Evolutionary conservation across 2,113 vertebrate genomes (phyloP), one percentile per base, ranked within the genome.

Genomic region (Ellobius talpinus): DNA sequence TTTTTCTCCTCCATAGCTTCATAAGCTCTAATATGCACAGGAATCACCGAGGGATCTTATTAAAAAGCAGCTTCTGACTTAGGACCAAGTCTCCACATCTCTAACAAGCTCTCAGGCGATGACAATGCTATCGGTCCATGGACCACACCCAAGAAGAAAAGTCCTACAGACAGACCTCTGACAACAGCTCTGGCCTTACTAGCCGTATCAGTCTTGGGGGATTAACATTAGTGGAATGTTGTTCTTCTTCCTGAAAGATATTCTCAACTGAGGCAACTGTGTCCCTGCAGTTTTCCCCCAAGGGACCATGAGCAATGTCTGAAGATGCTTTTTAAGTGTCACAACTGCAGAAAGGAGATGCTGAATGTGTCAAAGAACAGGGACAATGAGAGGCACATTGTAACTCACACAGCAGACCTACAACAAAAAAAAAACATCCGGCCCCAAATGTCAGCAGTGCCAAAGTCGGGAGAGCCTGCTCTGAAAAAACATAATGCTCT

Each of bases 21-120:
- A 4, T 93, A 73, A 89, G 2, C 39, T 42, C n/a, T 47, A 36
- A 47, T 45, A 39, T 11, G 78, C 72, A 66, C 65, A 39, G 65
- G 66, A 73, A 63, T 82, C 86, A 93, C 81, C 94, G 79, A 55
- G 16, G 65, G 89, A 92, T 76, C 94, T 95, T 95, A 88, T 55
- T 96, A 77, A 95, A 89, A 91, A 5, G 23, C 77, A 78, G 76
- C 58, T 70, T 96, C 65, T 82, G 50, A 81, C 65, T 92, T 70
- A 92, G 74, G 63, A 17, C 63, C 5, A 1, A 90, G 74, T 58
- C 45, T 95, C 78, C 70, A 63, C 55, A 50, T 52, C 76, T 95
- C 86, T 94, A 95, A 92, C 65, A 85, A 96, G 94, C 42, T 96
- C 87, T 66, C 81, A 85, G 85, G 91, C 23, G 76, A 86, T 55